Conservation (phyloP, 2,888 invertebrate species). For the Philereme vetulata region DNA sequence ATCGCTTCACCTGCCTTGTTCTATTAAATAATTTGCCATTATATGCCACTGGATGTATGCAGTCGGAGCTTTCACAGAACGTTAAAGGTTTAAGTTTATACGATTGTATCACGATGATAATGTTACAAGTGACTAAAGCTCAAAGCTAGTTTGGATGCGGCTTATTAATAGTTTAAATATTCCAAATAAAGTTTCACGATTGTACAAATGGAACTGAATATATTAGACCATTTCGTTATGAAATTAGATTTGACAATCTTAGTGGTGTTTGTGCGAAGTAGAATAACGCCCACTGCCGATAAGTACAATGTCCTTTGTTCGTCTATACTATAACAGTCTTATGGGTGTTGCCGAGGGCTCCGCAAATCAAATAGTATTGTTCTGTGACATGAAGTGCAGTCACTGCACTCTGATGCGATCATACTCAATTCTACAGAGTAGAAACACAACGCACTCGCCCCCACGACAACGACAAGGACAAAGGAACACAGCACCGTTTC, state of each 20-base stretch:
- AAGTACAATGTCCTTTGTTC: constrained; percentile 42
- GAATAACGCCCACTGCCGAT: constrained; percentile 20
- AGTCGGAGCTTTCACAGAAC: constrained; percentile 3
- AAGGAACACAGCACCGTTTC: constrained; percentile 58
- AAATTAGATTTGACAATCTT: constrained; percentile 4
- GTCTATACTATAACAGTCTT: constrained; percentile 44
- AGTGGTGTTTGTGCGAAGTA: constrained; percentile 1
- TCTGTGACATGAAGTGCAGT: constrained; percentile 49
- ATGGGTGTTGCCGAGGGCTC: constrained; percentile 40
- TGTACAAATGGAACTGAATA: too few species aligned
- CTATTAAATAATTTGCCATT: constrained; percentile 40
- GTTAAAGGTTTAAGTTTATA: constrained; percentile 9
- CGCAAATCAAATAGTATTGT: constrained; percentile 52
- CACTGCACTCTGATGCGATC: constrained; percentile 37
- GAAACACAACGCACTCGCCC: constrained; percentile 30
- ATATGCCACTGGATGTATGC: constrained; percentile 16
- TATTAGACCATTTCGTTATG: not conserved
- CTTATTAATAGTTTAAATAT: too few species aligned
- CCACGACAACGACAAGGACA: constrained; percentile 47
- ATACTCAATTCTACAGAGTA: constrained; percentile 21
- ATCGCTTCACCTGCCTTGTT: constrained; percentile 55
- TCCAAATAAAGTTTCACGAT: too few species aligned
- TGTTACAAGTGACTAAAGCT: not conserved
- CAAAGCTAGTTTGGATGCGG: too few species aligned
- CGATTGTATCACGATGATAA: constrained; percentile 1